Percentiles rank a stretch among this genome's conserved stretches.
phyloP scores from a whole-genome alignment of 2,888 invertebrate genomes.

The Drosophila testacea region DNA sequence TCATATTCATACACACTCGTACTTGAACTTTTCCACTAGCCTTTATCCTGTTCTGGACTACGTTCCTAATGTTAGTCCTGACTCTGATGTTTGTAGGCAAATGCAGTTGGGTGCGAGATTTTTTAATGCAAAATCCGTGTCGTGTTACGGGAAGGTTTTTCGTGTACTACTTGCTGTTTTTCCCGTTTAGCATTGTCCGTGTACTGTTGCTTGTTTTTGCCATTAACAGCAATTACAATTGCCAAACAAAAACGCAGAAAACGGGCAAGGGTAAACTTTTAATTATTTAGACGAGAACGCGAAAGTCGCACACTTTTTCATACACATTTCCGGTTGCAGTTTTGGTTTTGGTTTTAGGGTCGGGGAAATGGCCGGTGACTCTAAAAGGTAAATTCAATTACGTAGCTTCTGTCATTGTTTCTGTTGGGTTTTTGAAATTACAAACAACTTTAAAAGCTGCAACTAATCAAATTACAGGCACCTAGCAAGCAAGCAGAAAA shows the following conservation, averaged over 20 bases:
- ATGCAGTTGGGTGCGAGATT: slow-evolving; percentile 45
- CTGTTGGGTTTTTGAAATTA: slow-evolving; percentile 49
- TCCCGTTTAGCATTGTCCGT: slow-evolving; percentile 23
- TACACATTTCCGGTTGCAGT: slow-evolving; percentile 39
- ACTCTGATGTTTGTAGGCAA: slow-evolving; percentile 8
- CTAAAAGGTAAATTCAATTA: slow-evolving; percentile 54
- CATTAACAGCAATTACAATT: slow-evolving; percentile 74
- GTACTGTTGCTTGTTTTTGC: slow-evolving; percentile 60
- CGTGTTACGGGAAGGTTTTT: slow-evolving; percentile 6
- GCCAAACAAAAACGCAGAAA: slow-evolving; percentile 60
- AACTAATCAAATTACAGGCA: slow-evolving; percentile 57
- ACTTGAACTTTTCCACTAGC: slow-evolving; percentile 20
- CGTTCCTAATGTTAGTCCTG: background rate
- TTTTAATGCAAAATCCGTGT: slow-evolving; percentile 75
- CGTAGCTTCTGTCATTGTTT: slow-evolving; percentile 25
- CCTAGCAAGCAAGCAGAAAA: background rate
- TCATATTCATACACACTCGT: slow-evolving; percentile 11
- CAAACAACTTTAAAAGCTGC: slow-evolving; percentile 40
- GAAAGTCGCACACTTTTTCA: slow-evolving; percentile 52
- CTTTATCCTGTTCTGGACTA: slow-evolving; percentile 1
- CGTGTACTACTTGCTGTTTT: slow-evolving; percentile 26
- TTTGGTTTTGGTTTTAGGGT: slow-evolving; percentile 24
- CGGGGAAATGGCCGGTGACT: slow-evolving; percentile 15
- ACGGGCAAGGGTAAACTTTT: slow-evolving; percentile 66
- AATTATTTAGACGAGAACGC: slow-evolving; percentile 69